Evolutionary conservation across 2,888 invertebrate genomes (phyloP).

Genomic region (Hesperia comma): DNA sequence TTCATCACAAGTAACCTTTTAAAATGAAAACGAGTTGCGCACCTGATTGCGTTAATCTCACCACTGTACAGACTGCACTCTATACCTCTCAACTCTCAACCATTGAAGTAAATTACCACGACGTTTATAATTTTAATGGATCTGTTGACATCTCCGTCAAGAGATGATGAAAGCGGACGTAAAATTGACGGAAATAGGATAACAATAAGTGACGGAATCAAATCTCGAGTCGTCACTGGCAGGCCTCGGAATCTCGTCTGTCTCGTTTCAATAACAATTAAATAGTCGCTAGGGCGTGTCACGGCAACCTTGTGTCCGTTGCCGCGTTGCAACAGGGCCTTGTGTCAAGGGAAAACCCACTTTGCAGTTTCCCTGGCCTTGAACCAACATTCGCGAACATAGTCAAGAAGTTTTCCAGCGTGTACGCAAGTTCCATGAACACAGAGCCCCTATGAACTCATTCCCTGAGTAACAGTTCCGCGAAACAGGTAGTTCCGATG

Average conservation of each 20-base stretch:
- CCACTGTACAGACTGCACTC: no score
- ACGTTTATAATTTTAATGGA: slow-evolving; percentile 23
- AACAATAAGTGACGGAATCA: slow-evolving; percentile 7
- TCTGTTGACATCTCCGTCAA: background rate
- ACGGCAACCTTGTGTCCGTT: slow-evolving; percentile 78
- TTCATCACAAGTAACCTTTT: no score
- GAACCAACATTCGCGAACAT: slow-evolving; percentile 55
- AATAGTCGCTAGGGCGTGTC: slow-evolving; percentile 82
- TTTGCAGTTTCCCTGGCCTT: slow-evolving; percentile 81
- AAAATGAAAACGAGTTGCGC: no score
- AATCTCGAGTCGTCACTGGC: slow-evolving; percentile 24
- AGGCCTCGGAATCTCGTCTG: slow-evolving; percentile 39
- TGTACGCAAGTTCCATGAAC: slow-evolving; percentile 29
- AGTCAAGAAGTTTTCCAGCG: slow-evolving; percentile 49
- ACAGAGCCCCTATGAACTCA: slow-evolving; percentile 26
- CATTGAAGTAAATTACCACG: background rate
- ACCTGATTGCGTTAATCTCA: no score
- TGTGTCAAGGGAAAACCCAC: slow-evolving; percentile 82
- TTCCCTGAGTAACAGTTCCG: slow-evolving; percentile 9
- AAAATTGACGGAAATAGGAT: slow-evolving; percentile 36
- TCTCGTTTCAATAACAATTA: slow-evolving; percentile 80
- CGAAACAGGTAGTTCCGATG: slow-evolving; percentile 23
- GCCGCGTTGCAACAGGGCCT: slow-evolving; percentile 79
- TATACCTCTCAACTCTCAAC: background rate
- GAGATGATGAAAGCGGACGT: slow-evolving; percentile 28